phyloP scores from a whole-genome alignment of 1,140 invertebrate genomes.

The Leptinotarsa lineolata region DNA sequence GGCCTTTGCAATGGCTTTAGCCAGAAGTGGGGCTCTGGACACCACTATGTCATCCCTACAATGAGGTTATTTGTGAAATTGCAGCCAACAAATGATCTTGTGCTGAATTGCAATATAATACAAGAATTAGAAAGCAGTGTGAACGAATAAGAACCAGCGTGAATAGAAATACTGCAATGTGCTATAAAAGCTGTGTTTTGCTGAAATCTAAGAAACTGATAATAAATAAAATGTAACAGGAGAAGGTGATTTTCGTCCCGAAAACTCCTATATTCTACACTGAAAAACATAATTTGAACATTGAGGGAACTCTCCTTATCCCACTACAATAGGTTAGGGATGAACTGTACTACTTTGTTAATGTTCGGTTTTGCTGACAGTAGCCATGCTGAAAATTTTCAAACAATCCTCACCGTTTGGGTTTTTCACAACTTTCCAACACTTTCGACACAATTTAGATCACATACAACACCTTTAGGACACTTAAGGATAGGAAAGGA shows the following conservation, averaged over 20 bases:
- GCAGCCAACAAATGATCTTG: not conserved
- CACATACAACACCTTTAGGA: constrained; percentile 21
- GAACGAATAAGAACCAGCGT: not conserved
- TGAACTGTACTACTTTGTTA: constrained; percentile 42
- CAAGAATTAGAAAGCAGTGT: not conserved
- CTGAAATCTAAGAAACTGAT: constrained; percentile 39
- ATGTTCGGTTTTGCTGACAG: constrained; percentile 30
- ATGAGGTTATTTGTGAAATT: constrained; percentile 10
- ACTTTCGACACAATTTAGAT: constrained; percentile 27
- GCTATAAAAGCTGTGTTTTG: constrained; percentile 29
- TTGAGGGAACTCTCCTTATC: constrained; percentile 66
- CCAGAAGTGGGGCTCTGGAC: constrained; percentile 49
- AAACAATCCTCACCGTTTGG: constrained; percentile 46
- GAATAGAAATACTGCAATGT: not conserved
- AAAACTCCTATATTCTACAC: not conserved
- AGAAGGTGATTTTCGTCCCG: constrained; percentile 58
- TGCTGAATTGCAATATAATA: not conserved
- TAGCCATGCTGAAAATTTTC: constrained; percentile 36
- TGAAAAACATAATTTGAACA: constrained; percentile 26
- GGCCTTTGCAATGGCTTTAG: constrained; percentile 78
- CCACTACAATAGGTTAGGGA: constrained; percentile 60
- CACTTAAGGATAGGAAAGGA: constrained; percentile 23
- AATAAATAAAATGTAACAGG: constrained; percentile 55
- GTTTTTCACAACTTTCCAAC: constrained; percentile 30
- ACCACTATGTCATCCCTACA: constrained; percentile 47